phyloP scores from a whole-genome alignment of 2,888 invertebrate genomes.

The Neria commutata region DNA sequence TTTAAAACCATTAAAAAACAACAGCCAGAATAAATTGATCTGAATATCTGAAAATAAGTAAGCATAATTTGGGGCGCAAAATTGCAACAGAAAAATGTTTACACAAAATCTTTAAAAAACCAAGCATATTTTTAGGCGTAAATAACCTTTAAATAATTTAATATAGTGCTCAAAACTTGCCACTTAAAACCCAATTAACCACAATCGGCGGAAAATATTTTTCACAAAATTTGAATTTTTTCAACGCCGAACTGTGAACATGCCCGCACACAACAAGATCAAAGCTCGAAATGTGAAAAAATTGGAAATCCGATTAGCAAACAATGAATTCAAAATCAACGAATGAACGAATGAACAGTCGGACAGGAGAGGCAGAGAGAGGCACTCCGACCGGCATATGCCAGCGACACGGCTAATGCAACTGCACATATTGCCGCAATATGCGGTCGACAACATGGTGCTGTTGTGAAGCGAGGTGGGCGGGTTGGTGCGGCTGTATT shows the following conservation, averaged over 20 bases:
- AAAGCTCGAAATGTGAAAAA: background rate
- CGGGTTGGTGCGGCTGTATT: background rate
- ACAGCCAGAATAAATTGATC: background rate
- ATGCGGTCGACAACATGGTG: background rate
- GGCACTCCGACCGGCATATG: background rate
- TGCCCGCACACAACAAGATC: no score
- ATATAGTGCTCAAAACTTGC: background rate
- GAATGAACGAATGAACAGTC: background rate
- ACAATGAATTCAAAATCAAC: slow-evolving; percentile 8
- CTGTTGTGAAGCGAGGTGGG: background rate
- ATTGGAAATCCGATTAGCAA: slow-evolving; percentile 23
- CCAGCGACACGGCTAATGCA: background rate
- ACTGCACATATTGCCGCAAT: background rate
- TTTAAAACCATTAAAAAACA: background rate
- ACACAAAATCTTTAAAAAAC: no score
- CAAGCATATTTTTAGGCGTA: no score
- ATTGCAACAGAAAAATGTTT: no score
- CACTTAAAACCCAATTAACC: background rate
- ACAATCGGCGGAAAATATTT: background rate
- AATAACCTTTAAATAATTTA: background rate
- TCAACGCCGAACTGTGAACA: background rate
- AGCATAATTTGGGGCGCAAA: no score
- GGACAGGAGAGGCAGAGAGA: background rate
- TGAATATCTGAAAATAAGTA: background rate
- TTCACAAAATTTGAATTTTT: background rate